Percentiles rank a stretch among this genome's conserved stretches.
phyloP scores from a whole-genome alignment of 2,113 vertebrate genomes.

The Menidia beryllina region DNA sequence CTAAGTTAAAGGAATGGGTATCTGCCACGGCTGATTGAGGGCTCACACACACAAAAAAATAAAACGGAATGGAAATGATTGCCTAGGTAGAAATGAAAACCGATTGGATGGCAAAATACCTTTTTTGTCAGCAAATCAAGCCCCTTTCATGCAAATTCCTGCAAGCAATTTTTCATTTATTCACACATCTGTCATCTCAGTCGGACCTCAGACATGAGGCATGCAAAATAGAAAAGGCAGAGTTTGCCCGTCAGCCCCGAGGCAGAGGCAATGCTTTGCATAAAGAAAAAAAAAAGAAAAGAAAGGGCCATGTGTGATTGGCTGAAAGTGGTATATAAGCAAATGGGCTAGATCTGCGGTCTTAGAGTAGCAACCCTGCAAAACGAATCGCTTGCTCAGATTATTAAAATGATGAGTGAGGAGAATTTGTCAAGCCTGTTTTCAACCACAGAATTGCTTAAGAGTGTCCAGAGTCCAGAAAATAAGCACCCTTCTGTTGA shows the following conservation, averaged over 20 bases:
- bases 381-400: conserved; percentile 23
- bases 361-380: conserved; percentile 13
- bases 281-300: conserved; percentile 45
- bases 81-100: conserved; percentile 64
- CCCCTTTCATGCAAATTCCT: conserved; percentile 72
- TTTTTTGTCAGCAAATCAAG: conserved; percentile 65
- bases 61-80: conserved; percentile 62
- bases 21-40: conserved; percentile 56
- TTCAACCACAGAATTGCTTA: not conserved
- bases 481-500: too few species aligned
- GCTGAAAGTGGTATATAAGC: conserved; percentile 54
- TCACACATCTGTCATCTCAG: conserved; percentile 67
- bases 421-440: not conserved
- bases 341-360: conserved; percentile 45
- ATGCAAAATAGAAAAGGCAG: conserved; percentile 44
- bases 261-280: conserved; percentile 57
- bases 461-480: too few species aligned
- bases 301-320: conserved; percentile 52
- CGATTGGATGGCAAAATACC: conserved; percentile 63
- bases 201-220: conserved; percentile 60
- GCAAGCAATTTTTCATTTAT: conserved; percentile 67
- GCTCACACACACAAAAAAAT: too few species aligned
- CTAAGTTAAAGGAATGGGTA: conserved; percentile 50
- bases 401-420: conserved; percentile 14
- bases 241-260: conserved; percentile 35